Base-by-base conservation (phyloP, 1,140 invertebrate species). In the Drosophila saltans region DNA sequence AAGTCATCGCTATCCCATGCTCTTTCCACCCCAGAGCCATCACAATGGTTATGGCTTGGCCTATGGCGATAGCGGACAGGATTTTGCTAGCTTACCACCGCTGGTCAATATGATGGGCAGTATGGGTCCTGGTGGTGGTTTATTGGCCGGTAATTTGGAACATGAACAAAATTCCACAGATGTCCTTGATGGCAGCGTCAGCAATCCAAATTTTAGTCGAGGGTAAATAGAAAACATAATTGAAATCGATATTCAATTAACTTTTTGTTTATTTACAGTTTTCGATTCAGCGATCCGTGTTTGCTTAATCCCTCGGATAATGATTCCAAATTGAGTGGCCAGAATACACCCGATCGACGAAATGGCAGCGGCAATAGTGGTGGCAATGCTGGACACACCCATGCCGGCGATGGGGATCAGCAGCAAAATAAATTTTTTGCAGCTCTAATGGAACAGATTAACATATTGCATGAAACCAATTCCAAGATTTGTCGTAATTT, bases 401-500 rank as follows among this genome's bases (percentile, higher is more conserved):
- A 88, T 24, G 6, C 67, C 48, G 72, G 77, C 1, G 45, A 52
- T 24, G 45, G 21, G 0, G 33, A 59, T 16, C 57, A 39, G 36
- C 83, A 88, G 26, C 91, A 91, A 66, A 92, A 92, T 66, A 92
- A 92, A 65, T 85, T 92, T 36, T 85, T 92, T 60, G 75, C 78
- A 5, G 82, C 90, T 0, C 36, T 92, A 28, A 91, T 92, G 85
- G 90, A 92, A 57, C 91, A 92, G 70, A 92, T 92, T 41, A 91
- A 92, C 58, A 66, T 92, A 39, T 52, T 92, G 66, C 92, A 92
- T 16, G 92, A 92, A 63, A 92, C 92, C 11, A 92, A 92, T 63
- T 90, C 91, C n/a, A 92, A 92, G 79, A 92, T 92, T 61, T 92
- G 91, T 72, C 81, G 91, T 28, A 92, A 92, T 79, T 67, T 92